Conservation (phyloP, 2,888 invertebrate genomes). For the Portevinia maculata region DNA sequence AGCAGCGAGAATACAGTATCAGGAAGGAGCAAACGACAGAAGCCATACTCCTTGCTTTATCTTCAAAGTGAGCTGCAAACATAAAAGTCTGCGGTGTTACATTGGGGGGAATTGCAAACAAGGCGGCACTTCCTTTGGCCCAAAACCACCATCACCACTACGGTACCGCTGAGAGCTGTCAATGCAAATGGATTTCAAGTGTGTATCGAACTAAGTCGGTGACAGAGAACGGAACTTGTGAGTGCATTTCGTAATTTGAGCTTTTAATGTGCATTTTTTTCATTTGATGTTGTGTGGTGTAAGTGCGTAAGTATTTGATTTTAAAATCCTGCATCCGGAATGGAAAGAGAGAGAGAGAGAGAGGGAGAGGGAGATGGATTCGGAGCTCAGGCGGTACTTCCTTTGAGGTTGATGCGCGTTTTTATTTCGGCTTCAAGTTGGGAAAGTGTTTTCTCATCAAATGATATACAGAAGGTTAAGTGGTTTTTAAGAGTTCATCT, state of each 20-base stretch:
- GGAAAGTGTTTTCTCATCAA: constrained; percentile 44
- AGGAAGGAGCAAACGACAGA: not conserved
- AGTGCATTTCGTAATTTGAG: constrained; percentile 69
- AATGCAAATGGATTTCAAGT: constrained; percentile 72
- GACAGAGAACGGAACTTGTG: constrained; percentile 4
- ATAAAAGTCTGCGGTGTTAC: constrained; percentile 40
- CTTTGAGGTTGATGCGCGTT: constrained; percentile 49
- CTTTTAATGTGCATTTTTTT: constrained; percentile 62
- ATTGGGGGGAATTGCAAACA: not conserved
- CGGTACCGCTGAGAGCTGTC: constrained; percentile 41
- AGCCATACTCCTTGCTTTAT: constrained; percentile 13
- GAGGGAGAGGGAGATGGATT: too few relatives aligned
- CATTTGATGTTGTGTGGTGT: constrained; percentile 7
- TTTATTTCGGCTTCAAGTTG: constrained; percentile 1
- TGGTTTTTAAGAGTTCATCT: constrained; percentile 29
- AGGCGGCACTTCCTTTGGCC: constrained; percentile 40
- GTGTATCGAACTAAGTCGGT: constrained; percentile 53
- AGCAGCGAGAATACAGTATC: constrained; percentile 4
- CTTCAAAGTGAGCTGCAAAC: constrained; percentile 36
- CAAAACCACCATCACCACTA: constrained; percentile 32
- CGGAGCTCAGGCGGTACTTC: constrained; percentile 45
- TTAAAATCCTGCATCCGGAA: constrained; percentile 46
- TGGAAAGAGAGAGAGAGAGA: constrained; percentile 36
- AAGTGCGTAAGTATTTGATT: constrained; percentile 49
- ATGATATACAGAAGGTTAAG: constrained; percentile 23